Evolutionary conservation across 2,888 invertebrate genomes (phyloP), one percentile per base, ranked within the genome.

Genomic region (Apodemia hepburni): DNA sequence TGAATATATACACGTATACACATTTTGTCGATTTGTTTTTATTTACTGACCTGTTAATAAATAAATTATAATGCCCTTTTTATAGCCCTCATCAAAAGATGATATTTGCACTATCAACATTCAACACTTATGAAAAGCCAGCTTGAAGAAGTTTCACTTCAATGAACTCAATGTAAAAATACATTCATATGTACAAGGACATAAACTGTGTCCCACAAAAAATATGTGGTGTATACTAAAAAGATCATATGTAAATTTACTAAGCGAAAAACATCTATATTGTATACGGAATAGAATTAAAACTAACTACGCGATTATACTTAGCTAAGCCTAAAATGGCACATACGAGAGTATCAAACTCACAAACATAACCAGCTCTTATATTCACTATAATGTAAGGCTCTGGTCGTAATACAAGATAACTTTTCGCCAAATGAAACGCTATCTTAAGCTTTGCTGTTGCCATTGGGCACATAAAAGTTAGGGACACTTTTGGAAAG

Each of bases 321-420:
- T 84, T 82, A 81, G 75, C 85, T 85, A 85, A 82, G 77, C 76
- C 79, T 85, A 84, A 74, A 80, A 85, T 88, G 87, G 87, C 87
- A 87, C 87, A 75, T 77, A 69, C 70, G 73, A 70, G 70, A 69
- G 67, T 69, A 66, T 73, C 77, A 78, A 81, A 78, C 42, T 42
- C 42, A 42, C 81, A 80, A 79, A 82, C 79, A 75, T 73, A 67
- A 70, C 80, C 77, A 81, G 79, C 79, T 73, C 70, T 64, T 61
- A 49, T 47, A 45, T 58, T 65, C 64, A 63, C 12, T 42, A 42
- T 42, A 62, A 62, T 42, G 42, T 61, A 49, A 38, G 64, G 59
- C 66, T 61, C 17, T 27, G 42, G 61, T 67, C 64, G 68, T 64
- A 65, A 66, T 65, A 64, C 66, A 11, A 54, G 22, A 29, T 54